Base-by-base conservation (phyloP, 2,888 invertebrate genomes). In the Baronia brevicornis region DNA sequence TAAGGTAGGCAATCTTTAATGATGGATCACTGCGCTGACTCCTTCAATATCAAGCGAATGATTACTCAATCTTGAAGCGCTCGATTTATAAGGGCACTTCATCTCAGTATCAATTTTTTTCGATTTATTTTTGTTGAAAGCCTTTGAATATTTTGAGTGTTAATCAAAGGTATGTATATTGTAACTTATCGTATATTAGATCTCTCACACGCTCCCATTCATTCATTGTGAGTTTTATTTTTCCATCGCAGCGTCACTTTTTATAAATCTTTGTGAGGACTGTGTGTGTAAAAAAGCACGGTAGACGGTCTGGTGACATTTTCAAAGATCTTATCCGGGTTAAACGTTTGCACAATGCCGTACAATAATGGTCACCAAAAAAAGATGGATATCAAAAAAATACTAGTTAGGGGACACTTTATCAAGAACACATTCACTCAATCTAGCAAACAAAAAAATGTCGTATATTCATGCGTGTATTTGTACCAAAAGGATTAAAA, bases 311-410 rank as follows among this genome's bases (percentile, higher is more conserved):
- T 60, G 66, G 80, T 78, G 82, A 82, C 82, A 84, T 71, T 70
- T n/a, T 75, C 72, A 55, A 60, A 80, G 84, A 84, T 84, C 74
- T 79, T 78, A 84, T 82, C 84, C 66, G 50, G 58, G 57, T 60
- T 75, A 72, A 79, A 72, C 64, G 77, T 77, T 78, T 53, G 75
- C 78, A 82, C 82, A 82, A 79, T 75, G 63, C 63, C 38, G 49
- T 53, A 60, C 72, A 74, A 80, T 82, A 82, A 82, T 75, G 67
- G 77, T 46, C 51, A 51, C 52, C 73, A 69, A 84, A 84, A 80
- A 80, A 84, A 69, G 73, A 80, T 82, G 71, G 65, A 62, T 75
- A 84, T 82, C 75, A 78, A 78, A 79, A 72, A 78, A 66, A 65
- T 61, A 5, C 8, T 28, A 55, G 56, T 63, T 49, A 73, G 74